Conservation (phyloP, 2,888 invertebrate genomes). For the Glaucopsyche alexis region DNA sequence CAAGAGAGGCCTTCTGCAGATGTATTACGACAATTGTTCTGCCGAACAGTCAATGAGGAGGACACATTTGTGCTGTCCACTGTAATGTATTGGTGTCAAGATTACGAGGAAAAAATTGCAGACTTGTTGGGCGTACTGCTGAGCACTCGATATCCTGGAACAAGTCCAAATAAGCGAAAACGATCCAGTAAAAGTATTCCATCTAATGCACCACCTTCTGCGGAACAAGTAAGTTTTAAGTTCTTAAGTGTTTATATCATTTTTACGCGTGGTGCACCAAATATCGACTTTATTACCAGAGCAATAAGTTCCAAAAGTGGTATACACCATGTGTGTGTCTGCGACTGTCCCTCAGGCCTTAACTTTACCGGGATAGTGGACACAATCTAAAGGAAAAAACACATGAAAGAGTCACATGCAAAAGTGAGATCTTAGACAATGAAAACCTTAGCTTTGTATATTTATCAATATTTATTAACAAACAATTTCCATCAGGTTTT, state of each 20-base stretch:
- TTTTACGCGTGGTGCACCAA: too few species aligned
- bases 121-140: constrained; percentile 89
- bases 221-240: constrained; percentile 83
- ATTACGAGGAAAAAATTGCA: constrained; percentile 92
- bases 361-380: too few species aligned
- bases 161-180: constrained; percentile 95
- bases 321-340: too few species aligned
- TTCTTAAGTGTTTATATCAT: too few species aligned
- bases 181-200: constrained; percentile 86
- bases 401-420: not conserved
- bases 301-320: too few species aligned
- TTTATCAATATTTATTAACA: constrained; percentile 28
- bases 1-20: constrained; percentile 94
- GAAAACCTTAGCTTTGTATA: constrained; percentile 3
- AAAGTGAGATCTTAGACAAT: not conserved
- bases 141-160: constrained; percentile 90
- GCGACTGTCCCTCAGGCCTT: too few species aligned
- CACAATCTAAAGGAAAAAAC: not conserved
- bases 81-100: constrained; percentile 96
- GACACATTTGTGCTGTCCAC: constrained; percentile 95
- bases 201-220: constrained; percentile 85
- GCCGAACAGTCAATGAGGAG: constrained; percentile 85
- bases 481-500: constrained; percentile 81
- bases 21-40: constrained; percentile 90
- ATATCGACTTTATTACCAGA: too few species aligned